These are phyloP conservation scores for Oostethus manadensis DNA, from an alignment of 2,113 vertebrate genomes.

Conservation along the genomic window DNA sequence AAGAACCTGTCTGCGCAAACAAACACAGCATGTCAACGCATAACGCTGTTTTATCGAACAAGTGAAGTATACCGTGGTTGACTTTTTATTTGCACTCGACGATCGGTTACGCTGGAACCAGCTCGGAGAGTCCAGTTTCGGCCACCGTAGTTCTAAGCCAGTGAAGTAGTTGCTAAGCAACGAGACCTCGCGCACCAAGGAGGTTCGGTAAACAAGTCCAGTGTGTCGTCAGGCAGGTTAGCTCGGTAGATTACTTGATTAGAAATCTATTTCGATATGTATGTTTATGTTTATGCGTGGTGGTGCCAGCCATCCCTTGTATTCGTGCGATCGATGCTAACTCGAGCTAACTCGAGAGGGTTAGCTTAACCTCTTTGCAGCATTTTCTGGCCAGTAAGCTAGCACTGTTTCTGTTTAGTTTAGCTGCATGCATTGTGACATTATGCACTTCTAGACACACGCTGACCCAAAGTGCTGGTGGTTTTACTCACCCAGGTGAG, in stretches of 20 bases:
- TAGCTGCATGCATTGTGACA: not conserved
- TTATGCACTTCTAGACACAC: not conserved
- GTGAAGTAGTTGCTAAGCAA: conserved; percentile 1
- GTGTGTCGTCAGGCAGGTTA: conserved; percentile 21
- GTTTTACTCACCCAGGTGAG: not conserved
- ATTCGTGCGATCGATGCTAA: too few relatives aligned
- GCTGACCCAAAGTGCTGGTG: too few relatives aligned
- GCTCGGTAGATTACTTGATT: not conserved
- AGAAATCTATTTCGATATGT: not conserved
- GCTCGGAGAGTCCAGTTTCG: not conserved
- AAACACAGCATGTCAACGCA: too few relatives aligned
- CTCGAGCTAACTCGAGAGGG: not conserved
- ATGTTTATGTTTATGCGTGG: not conserved
- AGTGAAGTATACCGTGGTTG: not conserved
- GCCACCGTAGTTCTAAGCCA: not conserved
- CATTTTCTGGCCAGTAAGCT: not conserved
- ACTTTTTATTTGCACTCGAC: not conserved
- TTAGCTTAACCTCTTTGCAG: not conserved
- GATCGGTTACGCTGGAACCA: not conserved
- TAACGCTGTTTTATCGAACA: too few relatives aligned
- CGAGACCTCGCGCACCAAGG: not conserved
- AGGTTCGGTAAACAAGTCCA: not conserved
- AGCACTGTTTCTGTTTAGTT: not conserved
- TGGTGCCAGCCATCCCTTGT: not conserved
- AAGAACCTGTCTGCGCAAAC: too few relatives aligned